phyloP scores from a whole-genome alignment of 1,140 invertebrate species.

The Platorchestia sp. region DNA sequence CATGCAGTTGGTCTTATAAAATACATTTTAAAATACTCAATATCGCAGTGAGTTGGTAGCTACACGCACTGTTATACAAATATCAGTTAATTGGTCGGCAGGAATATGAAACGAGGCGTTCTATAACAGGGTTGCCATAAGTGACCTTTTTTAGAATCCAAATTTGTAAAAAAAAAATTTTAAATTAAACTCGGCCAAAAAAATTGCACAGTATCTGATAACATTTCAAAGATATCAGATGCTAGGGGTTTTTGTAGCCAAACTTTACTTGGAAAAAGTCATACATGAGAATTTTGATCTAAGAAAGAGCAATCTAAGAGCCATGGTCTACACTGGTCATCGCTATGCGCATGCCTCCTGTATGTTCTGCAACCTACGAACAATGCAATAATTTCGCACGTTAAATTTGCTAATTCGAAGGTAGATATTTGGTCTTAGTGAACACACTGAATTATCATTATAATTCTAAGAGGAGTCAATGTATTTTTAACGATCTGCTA shows the following conservation, averaged over 20 bases:
- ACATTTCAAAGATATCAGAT: too few species aligned
- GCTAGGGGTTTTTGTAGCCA: too few species aligned
- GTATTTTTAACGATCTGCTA: not conserved
- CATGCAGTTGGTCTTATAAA: not conserved
- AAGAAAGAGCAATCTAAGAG: too few species aligned
- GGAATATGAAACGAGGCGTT: not conserved
- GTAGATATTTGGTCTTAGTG: not conserved
- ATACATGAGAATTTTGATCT: too few species aligned
- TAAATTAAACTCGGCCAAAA: too few species aligned
- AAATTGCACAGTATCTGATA: too few species aligned
- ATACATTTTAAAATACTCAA: not conserved
- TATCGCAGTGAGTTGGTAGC: not conserved
- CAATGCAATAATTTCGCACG: not conserved
- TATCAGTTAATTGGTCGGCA: not conserved
- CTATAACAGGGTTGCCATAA: too few species aligned
- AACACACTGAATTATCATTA: not conserved
- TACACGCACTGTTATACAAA: not conserved
- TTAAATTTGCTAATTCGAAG: not conserved
- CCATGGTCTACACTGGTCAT: not conserved
- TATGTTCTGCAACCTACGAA: not conserved
- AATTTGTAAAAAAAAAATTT: too few species aligned
- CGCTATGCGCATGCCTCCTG: not conserved
- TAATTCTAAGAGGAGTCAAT: not conserved
- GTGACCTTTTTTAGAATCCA: too few species aligned
- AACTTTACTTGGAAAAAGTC: too few species aligned